Base-by-base conservation (phyloP, 92 coral and sea anemone species). In the Epizoanthus illoricatus region DNA sequence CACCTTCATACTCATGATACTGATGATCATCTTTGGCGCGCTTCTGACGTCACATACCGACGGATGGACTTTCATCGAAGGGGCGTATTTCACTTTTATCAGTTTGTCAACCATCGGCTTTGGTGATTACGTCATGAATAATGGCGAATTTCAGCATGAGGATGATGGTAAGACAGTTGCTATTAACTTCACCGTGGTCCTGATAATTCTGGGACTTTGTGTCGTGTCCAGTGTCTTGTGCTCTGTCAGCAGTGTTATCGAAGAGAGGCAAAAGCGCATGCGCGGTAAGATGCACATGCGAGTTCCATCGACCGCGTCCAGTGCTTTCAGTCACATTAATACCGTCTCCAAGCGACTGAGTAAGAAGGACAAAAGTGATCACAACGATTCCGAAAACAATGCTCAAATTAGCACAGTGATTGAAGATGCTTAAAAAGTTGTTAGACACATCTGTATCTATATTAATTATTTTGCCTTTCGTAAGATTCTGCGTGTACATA, bases 81-180 rank as follows among this genome's bases (percentile, higher is more conserved):
- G 98, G 4, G 84, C 83, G 71, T 95, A 95, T 65, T 95, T 95
- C 90, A 93, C 87, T 1, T 93, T 95, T 60, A 94, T 95, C 45
- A 95, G 98, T 65, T 87, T 95, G 39, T 90, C 98, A 11, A 95
- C 98, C 45, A 95, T 95, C 45, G 98, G 98, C 2, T 95, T 95
- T 73, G 98, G 98, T 39, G 98, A 95, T 80, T 95, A 89, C 92
- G 86, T 95, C 82, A 85, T 95, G 71, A 95, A 95, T 84, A 85
- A 93, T 56, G 98, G 98, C n/a, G 90, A 90, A 75, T 84, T 91
- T 13, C 68, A 86, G 40, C 89, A 92, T 52, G 79, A 87, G 17
- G 92, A 91, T 61, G 79, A 87, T 74, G 74, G 81, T 2, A 91
- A 93, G 70, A 86, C 94, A 60, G 73, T 91, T 21, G 91, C 94